Evolutionary conservation across 2,797 vertebrate species (phyloP).

Genomic region (Choloepus didactylus): DNA sequence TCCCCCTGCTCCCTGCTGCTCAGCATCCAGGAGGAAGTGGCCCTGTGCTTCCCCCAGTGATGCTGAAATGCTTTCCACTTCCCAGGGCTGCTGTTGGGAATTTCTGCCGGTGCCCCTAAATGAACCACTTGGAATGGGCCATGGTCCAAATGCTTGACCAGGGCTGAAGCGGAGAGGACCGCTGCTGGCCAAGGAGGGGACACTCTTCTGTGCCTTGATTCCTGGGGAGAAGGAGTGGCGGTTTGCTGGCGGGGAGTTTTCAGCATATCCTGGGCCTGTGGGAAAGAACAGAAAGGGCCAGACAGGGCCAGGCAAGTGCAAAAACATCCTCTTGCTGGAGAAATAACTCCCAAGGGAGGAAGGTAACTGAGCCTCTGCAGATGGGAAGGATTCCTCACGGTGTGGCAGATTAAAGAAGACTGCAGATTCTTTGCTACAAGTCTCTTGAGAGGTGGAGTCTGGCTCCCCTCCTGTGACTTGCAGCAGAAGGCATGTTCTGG

Average conservation of each 20-base stretch:
- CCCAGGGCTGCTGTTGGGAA: no score
- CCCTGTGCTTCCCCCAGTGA: rapidly evolving
- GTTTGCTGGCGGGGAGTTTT: rapidly evolving
- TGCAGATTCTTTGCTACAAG: rapidly evolving
- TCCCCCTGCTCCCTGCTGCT: rapidly evolving
- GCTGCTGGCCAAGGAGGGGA: no score
- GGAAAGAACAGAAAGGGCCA: neutral
- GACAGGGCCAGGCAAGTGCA: neutral
- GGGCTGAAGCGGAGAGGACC: neutral
- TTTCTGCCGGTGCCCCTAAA: neutral
- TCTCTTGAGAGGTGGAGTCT: neutral
- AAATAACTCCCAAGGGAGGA: neutral
- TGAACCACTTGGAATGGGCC: neutral
- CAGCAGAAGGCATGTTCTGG: no score
- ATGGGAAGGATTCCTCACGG: rapidly evolving
- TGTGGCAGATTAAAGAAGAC: neutral
- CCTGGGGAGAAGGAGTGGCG: neutral
- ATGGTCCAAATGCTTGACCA: neutral
- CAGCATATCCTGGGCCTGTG: rapidly evolving
- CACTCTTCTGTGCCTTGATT: rapidly evolving
- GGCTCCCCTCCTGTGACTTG: neutral
- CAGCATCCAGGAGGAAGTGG: neutral
- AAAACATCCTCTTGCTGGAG: rapidly evolving
- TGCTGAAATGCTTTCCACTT: no score
- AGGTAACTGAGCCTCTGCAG: neutral